phyloP scores from a whole-genome alignment of 2,113 vertebrate species.

The Plestiodon gilberti region DNA sequence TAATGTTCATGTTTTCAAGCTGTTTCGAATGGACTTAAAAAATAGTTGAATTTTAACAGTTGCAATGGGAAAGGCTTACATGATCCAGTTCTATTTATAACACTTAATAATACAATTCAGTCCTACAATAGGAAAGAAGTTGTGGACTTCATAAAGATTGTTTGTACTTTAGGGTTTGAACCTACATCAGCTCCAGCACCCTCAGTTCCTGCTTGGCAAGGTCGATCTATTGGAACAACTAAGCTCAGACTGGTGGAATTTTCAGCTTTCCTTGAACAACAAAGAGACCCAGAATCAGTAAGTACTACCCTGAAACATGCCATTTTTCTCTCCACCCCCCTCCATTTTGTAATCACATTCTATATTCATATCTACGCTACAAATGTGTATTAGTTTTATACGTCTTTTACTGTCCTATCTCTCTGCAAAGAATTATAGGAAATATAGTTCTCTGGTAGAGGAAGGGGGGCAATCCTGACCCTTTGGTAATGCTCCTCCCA shows the following conservation, averaged over 20 bases:
- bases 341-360: neutral
- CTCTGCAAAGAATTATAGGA: too few relatives aligned
- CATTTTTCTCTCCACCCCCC: neutral
- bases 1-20: neutral
- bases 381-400: neutral
- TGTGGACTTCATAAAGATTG: constrained; percentile 8
- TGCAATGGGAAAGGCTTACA: neutral
- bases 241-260: constrained; percentile 98
- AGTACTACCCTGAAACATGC: constrained; percentile 55
- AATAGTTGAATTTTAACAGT: neutral
- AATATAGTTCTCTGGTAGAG: too few relatives aligned
- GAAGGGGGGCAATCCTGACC: too few relatives aligned
- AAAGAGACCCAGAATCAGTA: constrained; percentile 95
- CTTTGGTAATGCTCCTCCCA: too few relatives aligned
- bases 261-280: constrained; percentile 96
- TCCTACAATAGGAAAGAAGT: neutral
- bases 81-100: neutral
- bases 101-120: neutral
- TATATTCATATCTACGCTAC: neutral
- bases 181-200: constrained; percentile 87
- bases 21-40: neutral
- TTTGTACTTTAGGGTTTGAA: constrained; percentile 87
- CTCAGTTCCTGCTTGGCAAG: constrained; percentile 96
- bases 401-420: too few relatives aligned
- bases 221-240: constrained; percentile 95